These are phyloP conservation scores for Parnassius glacialis DNA, from an alignment of 2,888 invertebrate species.

Conservation along the genomic window DNA sequence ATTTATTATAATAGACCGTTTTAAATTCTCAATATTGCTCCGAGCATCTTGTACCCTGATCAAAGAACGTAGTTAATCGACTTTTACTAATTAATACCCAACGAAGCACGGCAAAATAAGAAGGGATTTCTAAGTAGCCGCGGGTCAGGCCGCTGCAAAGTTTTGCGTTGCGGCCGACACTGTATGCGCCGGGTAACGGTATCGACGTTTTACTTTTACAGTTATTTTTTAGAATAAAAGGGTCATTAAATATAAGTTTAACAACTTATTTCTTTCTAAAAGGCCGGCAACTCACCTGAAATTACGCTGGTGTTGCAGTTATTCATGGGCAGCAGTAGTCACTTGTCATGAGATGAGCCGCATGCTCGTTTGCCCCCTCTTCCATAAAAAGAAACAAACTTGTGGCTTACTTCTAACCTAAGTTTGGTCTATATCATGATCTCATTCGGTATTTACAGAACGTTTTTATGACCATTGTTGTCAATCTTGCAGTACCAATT, in stretches of 20 bases:
- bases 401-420: too few relatives aligned
- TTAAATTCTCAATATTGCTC: slow-evolving; percentile 58
- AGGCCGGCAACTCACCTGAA: too few relatives aligned
- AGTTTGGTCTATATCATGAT: too few relatives aligned
- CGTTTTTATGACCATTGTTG: too few relatives aligned
- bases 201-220: slow-evolving; percentile 20
- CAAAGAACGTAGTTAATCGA: slow-evolving; percentile 65
- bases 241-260: slow-evolving; percentile 10
- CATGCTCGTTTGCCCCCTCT: too few relatives aligned
- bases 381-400: too few relatives aligned
- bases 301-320: too few relatives aligned
- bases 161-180: slow-evolving; percentile 63
- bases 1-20: slow-evolving; percentile 74
- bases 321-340: too few relatives aligned
- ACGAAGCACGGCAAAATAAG: slow-evolving; percentile 28
- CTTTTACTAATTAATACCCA: slow-evolving; percentile 48
- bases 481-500: too few relatives aligned
- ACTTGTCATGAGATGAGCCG: too few relatives aligned
- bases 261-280: too few relatives aligned
- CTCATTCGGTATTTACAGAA: too few relatives aligned
- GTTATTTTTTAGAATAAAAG: slow-evolving; percentile 16
- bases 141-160: slow-evolving; percentile 42
- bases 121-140: slow-evolving; percentile 36
- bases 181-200: slow-evolving; percentile 62
- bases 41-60: slow-evolving; percentile 51